These are phyloP conservation scores for Habroteleia sp. DNA, from an alignment of 2,888 invertebrate species.

Conservation along the genomic window DNA sequence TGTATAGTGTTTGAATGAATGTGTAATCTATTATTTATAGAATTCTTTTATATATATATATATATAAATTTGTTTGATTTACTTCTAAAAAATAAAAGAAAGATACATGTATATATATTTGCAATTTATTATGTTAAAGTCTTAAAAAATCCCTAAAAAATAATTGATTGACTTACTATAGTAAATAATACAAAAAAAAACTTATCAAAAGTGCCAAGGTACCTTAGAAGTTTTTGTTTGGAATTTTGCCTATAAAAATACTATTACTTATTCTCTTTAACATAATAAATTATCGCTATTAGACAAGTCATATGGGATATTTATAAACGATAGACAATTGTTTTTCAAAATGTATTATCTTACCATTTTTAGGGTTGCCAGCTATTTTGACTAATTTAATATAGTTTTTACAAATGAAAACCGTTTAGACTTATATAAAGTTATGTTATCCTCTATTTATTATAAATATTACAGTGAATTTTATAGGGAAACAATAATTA, in stretches of 20 bases:
- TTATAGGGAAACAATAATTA: too few relatives aligned
- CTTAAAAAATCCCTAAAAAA: not conserved
- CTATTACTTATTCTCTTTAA: too few relatives aligned
- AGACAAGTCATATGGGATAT: slow-evolving; percentile 9
- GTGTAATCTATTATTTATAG: slow-evolving; percentile 32
- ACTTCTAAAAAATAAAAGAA: slow-evolving; percentile 3
- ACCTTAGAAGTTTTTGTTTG: slow-evolving; percentile 3
- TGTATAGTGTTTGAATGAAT: slow-evolving; percentile 28
- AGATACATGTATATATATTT: not conserved
- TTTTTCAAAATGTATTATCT: slow-evolving; percentile 25
- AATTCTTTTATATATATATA: too few relatives aligned
- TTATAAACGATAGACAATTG: slow-evolving; percentile 13
- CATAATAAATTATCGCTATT: slow-evolving; percentile 29
- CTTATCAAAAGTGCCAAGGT: slow-evolving; percentile 14
- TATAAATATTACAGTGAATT: too few relatives aligned
- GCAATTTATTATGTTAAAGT: slow-evolving; percentile 47
- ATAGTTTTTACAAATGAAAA: too few relatives aligned
- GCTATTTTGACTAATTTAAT: slow-evolving; percentile 11
- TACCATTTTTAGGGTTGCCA: slow-evolving; percentile 29
- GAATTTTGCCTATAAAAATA: too few relatives aligned
- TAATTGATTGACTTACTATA: too few relatives aligned
- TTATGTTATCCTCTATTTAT: too few relatives aligned
- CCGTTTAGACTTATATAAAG: too few relatives aligned
- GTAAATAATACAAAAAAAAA: too few relatives aligned
- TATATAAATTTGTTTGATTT: slow-evolving; percentile 34